Percentiles rank a stretch among this genome's conserved stretches.
These are phyloP conservation scores for Amblyornis subalaris DNA, from an alignment of 2,113 vertebrate species.

Conservation along the genomic window DNA sequence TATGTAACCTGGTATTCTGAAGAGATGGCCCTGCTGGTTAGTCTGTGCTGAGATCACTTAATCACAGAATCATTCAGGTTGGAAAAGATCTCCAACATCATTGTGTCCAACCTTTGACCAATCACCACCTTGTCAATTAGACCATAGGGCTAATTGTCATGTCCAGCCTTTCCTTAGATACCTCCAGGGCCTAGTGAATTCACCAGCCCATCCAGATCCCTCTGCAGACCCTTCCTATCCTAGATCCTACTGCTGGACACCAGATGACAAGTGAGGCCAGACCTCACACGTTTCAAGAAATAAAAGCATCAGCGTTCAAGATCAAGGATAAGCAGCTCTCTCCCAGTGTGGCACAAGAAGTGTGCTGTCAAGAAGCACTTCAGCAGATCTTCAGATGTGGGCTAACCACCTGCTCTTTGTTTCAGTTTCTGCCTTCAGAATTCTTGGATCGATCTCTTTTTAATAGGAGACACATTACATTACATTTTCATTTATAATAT, in stretches of 20 bases:
- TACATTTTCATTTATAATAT: neutral
- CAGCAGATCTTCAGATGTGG: neutral
- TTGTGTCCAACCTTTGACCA: neutral
- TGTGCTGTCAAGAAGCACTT: neutral
- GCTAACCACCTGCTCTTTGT: neutral
- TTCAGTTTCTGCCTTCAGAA: neutral
- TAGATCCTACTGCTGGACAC: neutral
- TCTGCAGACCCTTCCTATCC: neutral
- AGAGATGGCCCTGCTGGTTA: neutral
- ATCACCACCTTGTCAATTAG: neutral
- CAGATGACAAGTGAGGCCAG: neutral
- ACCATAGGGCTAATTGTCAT: neutral
- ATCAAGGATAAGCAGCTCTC: neutral
- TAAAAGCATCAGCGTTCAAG: neutral
- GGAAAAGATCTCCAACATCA: neutral
- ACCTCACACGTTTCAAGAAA: neutral
- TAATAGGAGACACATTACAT: neutral
- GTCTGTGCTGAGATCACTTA: neutral
- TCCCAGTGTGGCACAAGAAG: neutral
- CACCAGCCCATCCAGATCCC: neutral
- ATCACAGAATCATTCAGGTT: neutral
- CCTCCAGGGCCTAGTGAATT: neutral
- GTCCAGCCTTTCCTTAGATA: neutral
- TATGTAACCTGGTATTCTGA: neutral
- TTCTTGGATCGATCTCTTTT: neutral